phyloP scores from a whole-genome alignment of 2,113 vertebrate species.

The Mesoclemmys tuberculata region DNA sequence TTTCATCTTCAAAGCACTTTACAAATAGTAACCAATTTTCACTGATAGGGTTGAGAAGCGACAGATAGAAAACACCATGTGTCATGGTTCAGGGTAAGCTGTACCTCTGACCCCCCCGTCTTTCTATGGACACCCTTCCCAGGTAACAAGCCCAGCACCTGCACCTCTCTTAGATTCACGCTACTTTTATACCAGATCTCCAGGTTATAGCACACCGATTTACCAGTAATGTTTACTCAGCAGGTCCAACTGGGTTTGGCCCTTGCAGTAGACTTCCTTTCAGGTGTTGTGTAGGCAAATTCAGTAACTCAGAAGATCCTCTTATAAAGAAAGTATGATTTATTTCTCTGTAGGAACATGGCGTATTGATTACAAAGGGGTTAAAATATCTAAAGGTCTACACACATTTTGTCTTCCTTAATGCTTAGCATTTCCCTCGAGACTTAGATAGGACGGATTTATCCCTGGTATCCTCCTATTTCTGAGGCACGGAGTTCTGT shows the following conservation, averaged over 20 bases:
- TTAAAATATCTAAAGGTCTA: no score
- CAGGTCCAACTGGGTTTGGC: neutral
- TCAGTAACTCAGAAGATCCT: no score
- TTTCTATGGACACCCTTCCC: neutral
- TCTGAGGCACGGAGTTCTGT: neutral
- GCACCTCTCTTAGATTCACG: neutral
- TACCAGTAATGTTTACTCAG: neutral
- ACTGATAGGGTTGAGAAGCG: neutral
- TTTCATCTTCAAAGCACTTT: neutral
- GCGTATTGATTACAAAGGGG: no score
- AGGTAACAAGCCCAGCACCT: neutral
- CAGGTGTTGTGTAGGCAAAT: no score
- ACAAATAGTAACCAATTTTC: neutral
- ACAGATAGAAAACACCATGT: neutral
- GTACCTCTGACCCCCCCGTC: neutral
- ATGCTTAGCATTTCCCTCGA: rapidly evolving
- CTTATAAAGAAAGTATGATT: no score
- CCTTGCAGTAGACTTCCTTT: neutral
- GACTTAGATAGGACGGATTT: neutral
- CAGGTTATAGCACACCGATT: neutral
- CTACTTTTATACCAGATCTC: neutral
- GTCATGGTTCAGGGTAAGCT: neutral
- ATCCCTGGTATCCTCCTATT: neutral
- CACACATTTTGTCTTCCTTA: neutral
- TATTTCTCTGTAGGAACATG: no score